Evolutionary conservation across 1,140 invertebrate genomes (phyloP), one percentile per base, ranked within the genome.

Genomic region (Alviniconcha marisindica): DNA sequence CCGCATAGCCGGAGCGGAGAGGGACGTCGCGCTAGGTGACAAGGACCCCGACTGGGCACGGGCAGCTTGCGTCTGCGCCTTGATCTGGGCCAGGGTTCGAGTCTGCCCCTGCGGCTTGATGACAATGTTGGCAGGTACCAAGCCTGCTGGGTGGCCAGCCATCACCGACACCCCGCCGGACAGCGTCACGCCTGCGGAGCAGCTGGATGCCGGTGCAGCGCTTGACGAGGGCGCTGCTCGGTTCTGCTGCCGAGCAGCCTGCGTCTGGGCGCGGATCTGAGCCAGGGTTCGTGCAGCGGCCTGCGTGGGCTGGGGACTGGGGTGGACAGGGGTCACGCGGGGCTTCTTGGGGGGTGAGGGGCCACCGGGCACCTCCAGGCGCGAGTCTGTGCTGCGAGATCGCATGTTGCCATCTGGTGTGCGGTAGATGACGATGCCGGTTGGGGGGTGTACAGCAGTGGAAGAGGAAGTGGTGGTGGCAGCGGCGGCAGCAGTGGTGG

Each of bases 11-110:
- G 82, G 78, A 24, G 60, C 18, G 18, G 78, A 80, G n/a, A 80
- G 33, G 54, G 79, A 38, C 28, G 69, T 42, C 18, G 71, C 60
- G 60, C 74, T 28, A 10, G 77, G 66, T 15, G 81, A 44, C 18
- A 77, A 42, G 66, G 83, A 60, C 1, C 15, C 18, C 0, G 81
- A 48, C 48, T 87, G 84, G 44, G 83, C 86, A 71, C 88, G 86
- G 14, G 88, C 88, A 31, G 90, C 90, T 85, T 90, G 89, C 54
- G 91, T 89, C 83, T 90, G 91, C 51, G 89, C 89, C 85, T 91
- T 91, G 38, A 92, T 91, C 84, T 92, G 90, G 76, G 92, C 92
- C 28, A 92, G 87, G 31, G 91, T 92, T 77, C 91, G 83, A 14
- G 91, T 92, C 82, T 89, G 87, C 0, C 85, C 86, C 86, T 88